Evolutionary conservation across 2,888 invertebrate genomes (phyloP).

Genomic region (Teleiodes luculella): DNA sequence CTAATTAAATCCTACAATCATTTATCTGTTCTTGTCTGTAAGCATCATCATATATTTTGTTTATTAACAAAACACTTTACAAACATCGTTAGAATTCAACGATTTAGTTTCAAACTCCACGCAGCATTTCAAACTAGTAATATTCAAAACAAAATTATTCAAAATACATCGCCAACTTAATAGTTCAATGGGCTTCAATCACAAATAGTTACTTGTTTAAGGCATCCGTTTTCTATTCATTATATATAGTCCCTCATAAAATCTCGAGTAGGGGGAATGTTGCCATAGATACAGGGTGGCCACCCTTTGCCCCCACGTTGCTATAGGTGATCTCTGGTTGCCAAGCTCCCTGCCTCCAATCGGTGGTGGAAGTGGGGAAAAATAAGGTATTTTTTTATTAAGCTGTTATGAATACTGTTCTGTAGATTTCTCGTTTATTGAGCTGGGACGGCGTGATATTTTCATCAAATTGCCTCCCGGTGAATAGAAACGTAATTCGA

Average conservation of each 20-base stretch:
- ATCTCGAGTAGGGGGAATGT: conserved; percentile 49
- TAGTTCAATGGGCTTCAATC: conserved; percentile 37
- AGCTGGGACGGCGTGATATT: not conserved
- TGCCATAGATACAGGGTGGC: conserved; percentile 54
- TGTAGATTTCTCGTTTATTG: not conserved
- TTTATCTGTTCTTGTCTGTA: too few relatives aligned
- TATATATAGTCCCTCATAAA: conserved; percentile 59
- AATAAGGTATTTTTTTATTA: conserved; percentile 1
- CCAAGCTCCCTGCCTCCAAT: conserved; percentile 41
- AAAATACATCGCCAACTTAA: conserved; percentile 35
- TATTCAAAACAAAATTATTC: conserved; percentile 22
- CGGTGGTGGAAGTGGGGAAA: conserved; percentile 12
- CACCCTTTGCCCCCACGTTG: conserved; percentile 47
- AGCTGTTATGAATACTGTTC: not conserved
- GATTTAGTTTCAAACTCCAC: not conserved
- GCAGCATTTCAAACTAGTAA: not conserved
- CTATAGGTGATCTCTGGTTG: conserved; percentile 61
- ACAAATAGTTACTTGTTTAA: conserved; percentile 44
- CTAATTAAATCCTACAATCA: too few relatives aligned
- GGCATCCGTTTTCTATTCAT: conserved; percentile 49
- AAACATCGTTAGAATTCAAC: not conserved
- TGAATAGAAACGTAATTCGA: not conserved
- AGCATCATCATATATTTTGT: too few relatives aligned
- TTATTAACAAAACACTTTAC: too few relatives aligned
- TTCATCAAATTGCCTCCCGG: not conserved